phyloP scores from a whole-genome alignment of 2,797 vertebrate genomes.

The Pagetopsis macropterus region DNA sequence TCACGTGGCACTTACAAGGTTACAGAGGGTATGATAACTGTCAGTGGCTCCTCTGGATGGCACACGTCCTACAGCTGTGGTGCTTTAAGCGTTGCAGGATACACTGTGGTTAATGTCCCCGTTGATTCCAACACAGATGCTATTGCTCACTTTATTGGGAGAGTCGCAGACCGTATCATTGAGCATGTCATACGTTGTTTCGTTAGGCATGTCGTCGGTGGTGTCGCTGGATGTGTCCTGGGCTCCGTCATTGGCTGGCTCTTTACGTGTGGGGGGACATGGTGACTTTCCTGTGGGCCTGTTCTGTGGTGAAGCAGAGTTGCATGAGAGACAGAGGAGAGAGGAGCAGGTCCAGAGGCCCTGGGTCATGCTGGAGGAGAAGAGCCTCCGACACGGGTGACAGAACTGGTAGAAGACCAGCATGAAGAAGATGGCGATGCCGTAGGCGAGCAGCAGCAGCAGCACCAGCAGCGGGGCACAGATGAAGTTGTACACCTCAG shows the following conservation, averaged over 20 bases:
- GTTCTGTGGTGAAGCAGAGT: slow-evolving; percentile 39
- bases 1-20: slow-evolving; percentile 72
- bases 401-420: slow-evolving; percentile 96
- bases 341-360: slow-evolving; percentile 86
- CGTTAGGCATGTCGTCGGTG: slow-evolving; percentile 53
- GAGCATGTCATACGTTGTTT: slow-evolving; percentile 68
- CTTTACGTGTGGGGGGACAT: slow-evolving; percentile 53
- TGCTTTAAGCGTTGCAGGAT: slow-evolving; percentile 74
- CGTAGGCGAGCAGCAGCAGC: slow-evolving; percentile 90
- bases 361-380: slow-evolving; percentile 89
- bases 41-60: slow-evolving; percentile 42
- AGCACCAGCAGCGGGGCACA: slow-evolving; percentile 90
- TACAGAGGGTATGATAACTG: slow-evolving; percentile 22
- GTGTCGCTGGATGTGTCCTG: slow-evolving; percentile 53
- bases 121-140: slow-evolving; percentile 62
- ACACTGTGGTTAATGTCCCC: slow-evolving; percentile 74
- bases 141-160: slow-evolving; percentile 48
- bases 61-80: slow-evolving; percentile 41
- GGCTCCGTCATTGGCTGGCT: slow-evolving; percentile 27
- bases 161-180: slow-evolving; percentile 65
- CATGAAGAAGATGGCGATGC: slow-evolving; percentile 92
- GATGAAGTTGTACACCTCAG: slow-evolving; percentile 89
- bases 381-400: slow-evolving; percentile 95
- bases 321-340: slow-evolving; percentile 82
- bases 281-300: slow-evolving; percentile 62